These are phyloP conservation scores for Thunnus albacares DNA, from an alignment of 2,797 vertebrate genomes.

Conservation along the genomic window DNA sequence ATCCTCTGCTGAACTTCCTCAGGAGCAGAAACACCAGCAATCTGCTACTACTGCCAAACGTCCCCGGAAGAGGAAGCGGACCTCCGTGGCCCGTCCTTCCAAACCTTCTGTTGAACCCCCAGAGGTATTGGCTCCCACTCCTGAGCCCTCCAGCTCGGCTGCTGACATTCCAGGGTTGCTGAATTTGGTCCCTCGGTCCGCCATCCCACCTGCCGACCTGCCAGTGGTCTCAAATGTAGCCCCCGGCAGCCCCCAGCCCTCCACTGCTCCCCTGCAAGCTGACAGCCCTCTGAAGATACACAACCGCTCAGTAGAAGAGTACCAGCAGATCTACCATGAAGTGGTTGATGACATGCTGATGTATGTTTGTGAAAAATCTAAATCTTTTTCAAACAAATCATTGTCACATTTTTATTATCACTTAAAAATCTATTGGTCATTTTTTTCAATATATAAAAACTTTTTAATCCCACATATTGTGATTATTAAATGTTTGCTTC, in stretches of 20 bases:
- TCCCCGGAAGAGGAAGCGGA: background rate
- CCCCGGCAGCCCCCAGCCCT: background rate
- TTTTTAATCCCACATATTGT: background rate
- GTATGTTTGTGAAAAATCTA: background rate
- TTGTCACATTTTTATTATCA: background rate
- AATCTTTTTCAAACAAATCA: background rate
- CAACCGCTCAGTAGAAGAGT: background rate
- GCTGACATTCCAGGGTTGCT: background rate
- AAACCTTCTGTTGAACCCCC: background rate
- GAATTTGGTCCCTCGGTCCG: background rate
- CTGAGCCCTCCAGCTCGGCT: background rate
- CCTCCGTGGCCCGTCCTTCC: background rate
- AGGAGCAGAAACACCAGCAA: background rate
- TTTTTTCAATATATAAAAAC: background rate
- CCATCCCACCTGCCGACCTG: background rate
- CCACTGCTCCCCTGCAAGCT: background rate
- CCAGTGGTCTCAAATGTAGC: background rate
- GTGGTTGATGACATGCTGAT: conserved; percentile 1
- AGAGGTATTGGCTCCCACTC: background rate
- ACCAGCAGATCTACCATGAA: conserved; percentile 2
- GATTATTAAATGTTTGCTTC: background rate
- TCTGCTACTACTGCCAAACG: background rate
- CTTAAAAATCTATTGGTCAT: too few relatives aligned
- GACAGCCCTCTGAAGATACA: background rate
- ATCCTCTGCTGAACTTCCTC: background rate